Evolutionary conservation across 2,113 vertebrate species (phyloP).

Genomic region (Microcebus tavaratra): DNA sequence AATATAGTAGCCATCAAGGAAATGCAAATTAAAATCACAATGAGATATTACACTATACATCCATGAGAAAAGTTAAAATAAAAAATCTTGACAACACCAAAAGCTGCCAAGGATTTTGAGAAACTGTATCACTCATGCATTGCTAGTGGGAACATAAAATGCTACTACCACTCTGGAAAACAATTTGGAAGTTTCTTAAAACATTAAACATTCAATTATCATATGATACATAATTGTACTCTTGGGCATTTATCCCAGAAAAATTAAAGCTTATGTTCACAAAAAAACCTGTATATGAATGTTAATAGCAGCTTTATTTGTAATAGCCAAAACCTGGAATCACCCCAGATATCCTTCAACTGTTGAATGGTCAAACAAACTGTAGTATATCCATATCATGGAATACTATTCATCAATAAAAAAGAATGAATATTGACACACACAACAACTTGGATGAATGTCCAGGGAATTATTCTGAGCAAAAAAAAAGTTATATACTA

Average conservation of each 20-base stretch:
- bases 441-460: background rate
- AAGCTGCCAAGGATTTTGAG: background rate
- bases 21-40: slow-evolving; percentile 32
- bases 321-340: background rate
- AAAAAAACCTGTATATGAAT: background rate
- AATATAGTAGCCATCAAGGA: background rate
- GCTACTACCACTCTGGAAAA: background rate
- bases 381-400: background rate
- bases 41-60: background rate
- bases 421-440: background rate
- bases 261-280: background rate
- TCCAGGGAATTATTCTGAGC: background rate
- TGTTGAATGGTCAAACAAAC: background rate
- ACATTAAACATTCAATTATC: background rate
- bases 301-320: background rate
- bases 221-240: background rate
- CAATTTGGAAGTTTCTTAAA: background rate
- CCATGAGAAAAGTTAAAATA: background rate
- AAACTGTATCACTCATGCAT: background rate
- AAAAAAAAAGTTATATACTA: background rate
- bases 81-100: background rate
- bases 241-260: background rate
- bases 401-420: background rate
- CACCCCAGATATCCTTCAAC: background rate
- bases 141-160: background rate